Evolutionary conservation across 1,140 invertebrate species (phyloP).

Genomic region (Papilio polyxenes): DNA sequence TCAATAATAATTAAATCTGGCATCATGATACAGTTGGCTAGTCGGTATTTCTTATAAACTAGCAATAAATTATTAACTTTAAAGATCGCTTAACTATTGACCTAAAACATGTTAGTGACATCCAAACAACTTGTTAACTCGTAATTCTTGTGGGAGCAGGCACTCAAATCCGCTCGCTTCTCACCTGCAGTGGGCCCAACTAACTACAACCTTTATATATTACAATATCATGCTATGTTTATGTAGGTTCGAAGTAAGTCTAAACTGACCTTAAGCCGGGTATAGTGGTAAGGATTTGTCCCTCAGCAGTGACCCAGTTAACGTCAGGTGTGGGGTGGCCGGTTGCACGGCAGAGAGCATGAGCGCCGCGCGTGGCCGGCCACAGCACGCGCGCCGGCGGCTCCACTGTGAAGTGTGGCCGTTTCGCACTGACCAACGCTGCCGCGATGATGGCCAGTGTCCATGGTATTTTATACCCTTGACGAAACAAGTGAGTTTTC

Average conservation of each 20-base stretch:
- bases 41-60: background rate
- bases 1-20: background rate
- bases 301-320: conserved; percentile 73
- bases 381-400: conserved; percentile 70
- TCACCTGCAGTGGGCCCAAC: too few species aligned
- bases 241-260: background rate
- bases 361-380: conserved; percentile 67
- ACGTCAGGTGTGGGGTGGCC: conserved; percentile 72
- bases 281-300: conserved; percentile 71
- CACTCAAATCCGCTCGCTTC: too few species aligned
- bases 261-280: conserved; percentile 65
- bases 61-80: background rate
- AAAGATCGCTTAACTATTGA: background rate
- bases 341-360: conserved; percentile 64
- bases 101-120: background rate
- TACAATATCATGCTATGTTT: too few species aligned
- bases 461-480: conserved; percentile 57
- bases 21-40: background rate
- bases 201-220: too few species aligned
- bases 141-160: too few species aligned
- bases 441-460: conserved; percentile 57
- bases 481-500: background rate
- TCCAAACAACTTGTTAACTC: too few species aligned
- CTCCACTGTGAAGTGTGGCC: conserved; percentile 67
- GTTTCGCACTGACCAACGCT: conserved; percentile 59